A percentile compares a stretch with the other conserved stretches of the same genome.
Evolutionary conservation across 2,113 vertebrate species (phyloP).

Genomic region (Trochalopteron elliotii): DNA sequence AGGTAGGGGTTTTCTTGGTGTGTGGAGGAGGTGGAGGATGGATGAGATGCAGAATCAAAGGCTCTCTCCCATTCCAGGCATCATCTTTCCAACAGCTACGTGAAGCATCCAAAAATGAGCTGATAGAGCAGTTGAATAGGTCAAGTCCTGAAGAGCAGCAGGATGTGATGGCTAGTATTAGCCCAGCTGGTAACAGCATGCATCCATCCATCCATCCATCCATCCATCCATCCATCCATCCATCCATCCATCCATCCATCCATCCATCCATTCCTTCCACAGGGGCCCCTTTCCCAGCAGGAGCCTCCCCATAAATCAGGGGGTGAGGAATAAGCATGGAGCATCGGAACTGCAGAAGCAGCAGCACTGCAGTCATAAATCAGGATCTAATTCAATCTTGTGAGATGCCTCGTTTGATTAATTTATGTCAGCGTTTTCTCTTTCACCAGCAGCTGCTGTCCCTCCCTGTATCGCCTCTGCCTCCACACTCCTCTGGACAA

Average conservation of each 20-base stretch:
- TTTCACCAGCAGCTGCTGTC: slow-evolving; percentile 4
- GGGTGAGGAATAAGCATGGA: slow-evolving; percentile 35
- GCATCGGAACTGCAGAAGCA: slow-evolving; percentile 49
- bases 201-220: background rate
- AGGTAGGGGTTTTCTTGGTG: background rate
- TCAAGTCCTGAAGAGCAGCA: background rate
- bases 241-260: background rate
- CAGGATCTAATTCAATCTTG: slow-evolving; percentile 80
- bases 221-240: background rate
- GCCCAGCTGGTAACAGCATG: background rate
- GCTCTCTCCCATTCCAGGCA: background rate
- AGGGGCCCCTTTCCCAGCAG: background rate
- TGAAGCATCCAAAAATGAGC: background rate
- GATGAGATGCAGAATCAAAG: background rate
- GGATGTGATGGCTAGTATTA: background rate
- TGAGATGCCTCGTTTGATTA: slow-evolving; percentile 76
- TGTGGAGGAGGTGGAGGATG: background rate
- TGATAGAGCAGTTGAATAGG: slow-evolving; percentile 19
- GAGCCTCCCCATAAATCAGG: slow-evolving; percentile 72
- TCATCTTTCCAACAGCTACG: background rate
- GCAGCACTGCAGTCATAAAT: slow-evolving; percentile 73
- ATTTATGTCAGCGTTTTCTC: slow-evolving; percentile 75
- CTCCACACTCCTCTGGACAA: background rate
- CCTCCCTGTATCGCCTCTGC: slow-evolving; percentile 19
- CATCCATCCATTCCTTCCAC: background rate